A percentile compares a stretch with the other conserved stretches of the same genome.
Evolutionary conservation across 2,797 vertebrate genomes (phyloP).

Genomic region (Pteronotus mesoamericanus): DNA sequence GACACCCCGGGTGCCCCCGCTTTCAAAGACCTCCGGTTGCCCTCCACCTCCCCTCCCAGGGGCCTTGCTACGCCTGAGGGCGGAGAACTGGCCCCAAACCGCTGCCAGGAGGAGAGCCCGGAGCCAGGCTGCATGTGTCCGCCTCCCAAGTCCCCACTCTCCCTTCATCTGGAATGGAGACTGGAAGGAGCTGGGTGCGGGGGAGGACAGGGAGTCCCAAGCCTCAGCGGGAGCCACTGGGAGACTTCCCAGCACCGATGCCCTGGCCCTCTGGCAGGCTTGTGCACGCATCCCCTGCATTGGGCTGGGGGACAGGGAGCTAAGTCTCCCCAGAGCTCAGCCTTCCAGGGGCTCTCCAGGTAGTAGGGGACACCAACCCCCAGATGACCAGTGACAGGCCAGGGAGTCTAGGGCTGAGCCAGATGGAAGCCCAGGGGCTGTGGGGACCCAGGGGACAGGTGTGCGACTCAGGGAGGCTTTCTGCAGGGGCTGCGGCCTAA

Average conservation of each 20-base stretch:
- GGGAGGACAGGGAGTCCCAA: fast-evolving
- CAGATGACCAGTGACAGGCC: neutral
- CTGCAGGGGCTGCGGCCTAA: neutral
- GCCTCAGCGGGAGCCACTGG: fast-evolving
- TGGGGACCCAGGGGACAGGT: neutral
- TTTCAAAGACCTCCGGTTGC: fast-evolving
- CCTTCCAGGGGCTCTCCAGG: neutral
- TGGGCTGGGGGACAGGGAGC: neutral
- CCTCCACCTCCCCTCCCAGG: neutral
- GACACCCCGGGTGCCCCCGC: fast-evolving
- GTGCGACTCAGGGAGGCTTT: neutral
- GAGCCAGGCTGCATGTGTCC: fast-evolving
- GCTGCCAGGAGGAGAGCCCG: neutral
- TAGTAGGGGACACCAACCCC: neutral
- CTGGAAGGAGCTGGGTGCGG: neutral
- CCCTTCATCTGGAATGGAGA: neutral
- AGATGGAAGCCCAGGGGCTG: neutral
- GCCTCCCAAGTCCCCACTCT: neutral
- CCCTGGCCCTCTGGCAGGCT: neutral
- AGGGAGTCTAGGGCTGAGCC: neutral
- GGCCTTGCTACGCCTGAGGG: fast-evolving
- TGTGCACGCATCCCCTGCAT: fast-evolving
- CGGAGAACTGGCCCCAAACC: neutral
- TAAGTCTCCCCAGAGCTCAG: neutral
- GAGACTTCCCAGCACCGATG: fast-evolving